Percentiles rank a stretch among this genome's conserved stretches.
Evolutionary conservation across 2,797 vertebrate genomes (phyloP).

Genomic region (Lepus townsendii): DNA sequence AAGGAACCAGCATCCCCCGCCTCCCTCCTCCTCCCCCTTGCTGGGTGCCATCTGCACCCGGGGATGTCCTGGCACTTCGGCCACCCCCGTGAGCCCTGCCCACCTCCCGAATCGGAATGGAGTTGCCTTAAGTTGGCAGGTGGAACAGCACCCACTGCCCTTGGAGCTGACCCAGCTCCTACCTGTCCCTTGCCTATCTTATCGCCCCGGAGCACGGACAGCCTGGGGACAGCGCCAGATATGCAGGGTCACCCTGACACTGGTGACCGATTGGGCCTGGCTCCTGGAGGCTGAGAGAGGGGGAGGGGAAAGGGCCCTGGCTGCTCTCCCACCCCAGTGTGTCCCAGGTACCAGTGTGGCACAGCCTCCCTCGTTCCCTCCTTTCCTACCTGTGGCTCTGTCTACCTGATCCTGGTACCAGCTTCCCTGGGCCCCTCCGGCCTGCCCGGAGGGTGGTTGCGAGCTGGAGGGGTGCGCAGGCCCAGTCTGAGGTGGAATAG

Average conservation of each 20-base stretch:
- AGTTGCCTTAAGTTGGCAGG: slow-evolving; percentile 60
- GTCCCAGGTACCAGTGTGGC: too few species aligned
- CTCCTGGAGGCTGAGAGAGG: not conserved
- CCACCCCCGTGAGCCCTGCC: not conserved
- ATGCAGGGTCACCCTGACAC: slow-evolving; percentile 37
- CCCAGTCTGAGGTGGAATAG: not conserved
- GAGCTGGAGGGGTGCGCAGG: not conserved
- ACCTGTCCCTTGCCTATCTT: not conserved
- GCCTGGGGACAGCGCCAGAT: not conserved
- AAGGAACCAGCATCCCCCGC: not conserved
- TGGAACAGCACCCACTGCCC: not conserved
- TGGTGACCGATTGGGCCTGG: not conserved
- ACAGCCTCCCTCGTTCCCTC: not conserved
- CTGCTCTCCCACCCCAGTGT: too few species aligned
- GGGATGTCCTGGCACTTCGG: not conserved
- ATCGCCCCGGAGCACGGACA: not conserved
- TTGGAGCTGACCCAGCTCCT: slow-evolving; percentile 35
- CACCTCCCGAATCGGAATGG: not conserved
- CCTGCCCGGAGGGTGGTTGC: not conserved
- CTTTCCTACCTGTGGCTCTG: not conserved
- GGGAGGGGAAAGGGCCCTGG: too few species aligned
- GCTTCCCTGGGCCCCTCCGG: not conserved
- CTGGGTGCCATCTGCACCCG: not conserved
- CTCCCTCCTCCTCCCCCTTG: not conserved
- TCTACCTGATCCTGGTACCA: not conserved